Base-by-base conservation (phyloP, 2,888 invertebrate species). In the Furcula furcula region DNA sequence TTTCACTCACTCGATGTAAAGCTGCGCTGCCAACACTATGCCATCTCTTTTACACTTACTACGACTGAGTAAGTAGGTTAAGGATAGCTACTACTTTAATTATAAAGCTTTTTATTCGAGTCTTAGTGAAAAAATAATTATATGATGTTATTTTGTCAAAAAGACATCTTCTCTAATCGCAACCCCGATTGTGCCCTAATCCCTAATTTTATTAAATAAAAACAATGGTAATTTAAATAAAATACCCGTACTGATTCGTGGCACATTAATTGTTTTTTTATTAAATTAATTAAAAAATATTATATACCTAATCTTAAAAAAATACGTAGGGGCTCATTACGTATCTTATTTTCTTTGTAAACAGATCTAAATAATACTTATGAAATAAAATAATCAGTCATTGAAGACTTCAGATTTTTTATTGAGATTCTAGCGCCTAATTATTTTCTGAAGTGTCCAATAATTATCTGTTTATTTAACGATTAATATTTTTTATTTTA, bases 161-260 rank as follows among this genome's bases (percentile, higher is more conserved):
- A 29, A 29, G 26, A 18, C 25, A 46, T 38, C 42, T 34, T 46
- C 29, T 44, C 37, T 42, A 56, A 42, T 37, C 34, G 30, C 12
- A 33, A 41, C 27, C 32, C 26, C 35, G 31, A 36, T 34, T 20
- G 23, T 34, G 31, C 51, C 50, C 49, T 37, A n/a, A n/a, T n/a
- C n/a, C n/a, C n/a, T 45, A 23, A 39, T 48, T 53, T 35, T 51
- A 53, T 52, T 40, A 50, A 47, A 49, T 49, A 41, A 59, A 57
- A 53, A 26, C 26, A 53, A 54, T 64, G 58, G 66, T 67, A 62
- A 63, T 70, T 65, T 64, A 64, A 60, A 62, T 64, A 62, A 63
- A 64, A 76, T 83, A 86, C 84, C 85, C 84, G 86, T 85, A 84
- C 81, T 71, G 42, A 60, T 44, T 75, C 73, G 83, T 85, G 85